phyloP scores from a whole-genome alignment of 1,140 invertebrate species.

The Zeugodacus cucurbitae region DNA sequence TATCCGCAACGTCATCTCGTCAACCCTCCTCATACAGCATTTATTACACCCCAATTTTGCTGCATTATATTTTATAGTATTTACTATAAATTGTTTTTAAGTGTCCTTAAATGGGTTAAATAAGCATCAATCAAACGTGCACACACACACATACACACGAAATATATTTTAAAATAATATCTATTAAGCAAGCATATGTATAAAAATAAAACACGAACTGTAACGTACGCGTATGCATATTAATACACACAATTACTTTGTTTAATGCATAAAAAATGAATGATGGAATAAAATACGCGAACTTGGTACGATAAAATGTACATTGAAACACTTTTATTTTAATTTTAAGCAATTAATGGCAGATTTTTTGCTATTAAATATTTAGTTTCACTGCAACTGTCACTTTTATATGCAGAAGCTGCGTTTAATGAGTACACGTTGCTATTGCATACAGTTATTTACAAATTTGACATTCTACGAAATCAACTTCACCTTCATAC shows the following conservation, averaged over 20 bases:
- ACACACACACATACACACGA: background rate
- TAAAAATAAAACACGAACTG: background rate
- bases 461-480: background rate
- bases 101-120: conserved; percentile 39
- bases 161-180: background rate
- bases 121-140: background rate
- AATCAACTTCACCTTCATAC: too few relatives aligned
- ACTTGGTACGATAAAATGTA: background rate
- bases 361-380: too few relatives aligned
- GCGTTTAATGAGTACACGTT: background rate
- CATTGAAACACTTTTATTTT: background rate
- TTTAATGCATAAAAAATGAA: background rate
- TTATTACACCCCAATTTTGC: background rate
- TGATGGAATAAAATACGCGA: background rate
- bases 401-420: background rate
- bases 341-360: background rate
- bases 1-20: background rate
- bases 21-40: background rate
- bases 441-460: background rate
- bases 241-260: background rate
- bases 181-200: background rate
- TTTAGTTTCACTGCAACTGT: background rate
- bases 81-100: conserved; percentile 37
- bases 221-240: background rate
- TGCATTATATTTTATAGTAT: background rate